Base-by-base conservation (phyloP, 2,888 invertebrate genomes). In the Cephus sareptanus region DNA sequence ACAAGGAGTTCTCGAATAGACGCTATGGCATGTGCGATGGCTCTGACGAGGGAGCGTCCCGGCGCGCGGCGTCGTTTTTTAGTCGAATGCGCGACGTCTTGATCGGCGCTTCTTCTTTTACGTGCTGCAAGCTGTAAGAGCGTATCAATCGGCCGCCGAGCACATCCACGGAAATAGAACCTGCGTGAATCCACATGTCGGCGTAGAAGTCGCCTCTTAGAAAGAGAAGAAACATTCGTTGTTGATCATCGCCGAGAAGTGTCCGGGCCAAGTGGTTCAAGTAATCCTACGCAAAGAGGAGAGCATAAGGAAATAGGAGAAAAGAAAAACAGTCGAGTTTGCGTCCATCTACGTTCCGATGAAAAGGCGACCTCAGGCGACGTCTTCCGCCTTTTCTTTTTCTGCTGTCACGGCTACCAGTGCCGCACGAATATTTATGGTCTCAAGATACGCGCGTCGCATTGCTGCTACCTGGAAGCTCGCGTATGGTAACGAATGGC, bases 41-140 rank as follows among this genome's bases (percentile, higher is more conserved):
- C 71, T 33, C 71, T 15, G 71, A 71, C 11, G 71, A 71, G 71
- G 71, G 13, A 71, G 71, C 71, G 71, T 71, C 74, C 23, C 74
- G 74, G 37, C 30, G 40, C 37, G n/a, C 74, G 70, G 34, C 74
- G 34, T 73, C 74, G 35, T 83, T 84, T 83, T 83, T 82, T 81
- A 82, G 83, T 85, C 80, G 78, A 81, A 80, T 80, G 77, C 68
- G 75, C 80, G 78, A 75, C 82, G 82, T 80, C 80, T 74, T 74
- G 81, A 85, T 83, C 82, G 79, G 78, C 80, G 77, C 83, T 76
- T 75, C 79, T 76, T 12, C 35, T 76, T 34, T 23, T 56, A 23
- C 56, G 56, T 56, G 56, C 56, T 56, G 56, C 23, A 23, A 56
- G 56, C 23, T 56, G 23, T 9, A 56, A 56, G 23, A 56, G 56